Conservation (phyloP, 2,113 vertebrate genomes). For the Podarcis muralis region DNA sequence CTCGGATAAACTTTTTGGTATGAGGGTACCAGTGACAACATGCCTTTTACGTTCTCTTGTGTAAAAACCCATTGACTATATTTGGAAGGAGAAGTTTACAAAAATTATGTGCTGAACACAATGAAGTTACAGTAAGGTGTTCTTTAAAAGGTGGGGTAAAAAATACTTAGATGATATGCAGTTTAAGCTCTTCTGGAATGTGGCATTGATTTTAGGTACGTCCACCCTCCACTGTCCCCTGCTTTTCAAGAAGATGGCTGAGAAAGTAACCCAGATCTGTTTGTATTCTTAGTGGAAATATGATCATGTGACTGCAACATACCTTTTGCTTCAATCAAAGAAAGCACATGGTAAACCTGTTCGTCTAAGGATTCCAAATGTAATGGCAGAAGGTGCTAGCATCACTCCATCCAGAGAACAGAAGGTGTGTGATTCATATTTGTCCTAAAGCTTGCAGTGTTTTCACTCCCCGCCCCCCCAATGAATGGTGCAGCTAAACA, state of each 20-base stretch:
- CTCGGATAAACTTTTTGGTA: neutral
- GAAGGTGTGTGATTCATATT: constrained; percentile 70
- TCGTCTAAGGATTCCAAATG: constrained; percentile 68
- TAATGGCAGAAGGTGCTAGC: constrained; percentile 26
- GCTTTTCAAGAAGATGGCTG: neutral
- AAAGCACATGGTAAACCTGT: constrained; percentile 85
- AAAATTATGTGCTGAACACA: neutral
- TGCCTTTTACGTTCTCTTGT: neutral
- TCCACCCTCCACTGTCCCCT: too few relatives aligned
- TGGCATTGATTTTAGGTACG: neutral
- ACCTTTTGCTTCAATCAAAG: constrained; percentile 89
- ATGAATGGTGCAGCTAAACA: too few relatives aligned
- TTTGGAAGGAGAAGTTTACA: neutral
- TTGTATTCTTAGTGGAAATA: constrained; percentile 85
- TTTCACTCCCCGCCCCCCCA: too few relatives aligned
- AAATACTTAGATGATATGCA: neutral
- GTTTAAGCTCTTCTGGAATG: neutral
- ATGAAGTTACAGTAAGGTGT: neutral
- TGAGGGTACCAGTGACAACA: neutral
- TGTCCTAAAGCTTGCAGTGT: neutral
- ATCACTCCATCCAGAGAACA: constrained; percentile 54
- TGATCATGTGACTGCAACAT: constrained; percentile 88
- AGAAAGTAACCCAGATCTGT: neutral
- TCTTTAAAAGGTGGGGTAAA: neutral
- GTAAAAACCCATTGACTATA: neutral